Evolutionary conservation across 2,797 vertebrate genomes (phyloP).

Genomic region (Pangasius mekongensis): DNA sequence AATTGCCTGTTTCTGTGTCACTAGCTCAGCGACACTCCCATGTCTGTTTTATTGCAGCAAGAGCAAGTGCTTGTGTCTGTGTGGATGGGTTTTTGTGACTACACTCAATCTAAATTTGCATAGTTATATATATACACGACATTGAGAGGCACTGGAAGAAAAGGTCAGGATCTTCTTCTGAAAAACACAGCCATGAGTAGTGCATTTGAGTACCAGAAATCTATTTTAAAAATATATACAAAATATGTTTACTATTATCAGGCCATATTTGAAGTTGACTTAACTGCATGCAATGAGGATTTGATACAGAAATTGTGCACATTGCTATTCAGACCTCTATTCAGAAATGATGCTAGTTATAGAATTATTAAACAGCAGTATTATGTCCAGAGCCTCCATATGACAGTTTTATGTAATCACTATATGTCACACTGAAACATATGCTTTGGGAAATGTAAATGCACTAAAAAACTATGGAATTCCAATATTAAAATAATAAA

Average conservation of each 20-base stretch:
- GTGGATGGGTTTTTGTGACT: conserved; percentile 24
- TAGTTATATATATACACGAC: conserved; percentile 36
- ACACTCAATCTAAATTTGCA: conserved; percentile 35
- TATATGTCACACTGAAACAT: background rate
- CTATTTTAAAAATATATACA: background rate
- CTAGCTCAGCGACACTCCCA: conserved; percentile 48
- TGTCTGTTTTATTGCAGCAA: conserved; percentile 44
- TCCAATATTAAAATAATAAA: background rate
- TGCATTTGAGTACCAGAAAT: background rate
- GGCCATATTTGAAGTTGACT: background rate
- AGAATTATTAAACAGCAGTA: background rate
- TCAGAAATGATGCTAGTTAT: background rate
- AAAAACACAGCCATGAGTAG: conserved; percentile 24
- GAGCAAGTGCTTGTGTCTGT: conserved; percentile 29
- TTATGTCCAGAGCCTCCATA: background rate
- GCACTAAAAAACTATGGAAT: background rate
- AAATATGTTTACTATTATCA: background rate
- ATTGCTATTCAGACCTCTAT: background rate
- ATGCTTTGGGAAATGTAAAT: background rate
- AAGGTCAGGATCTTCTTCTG: conserved; percentile 48
- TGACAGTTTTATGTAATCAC: background rate
- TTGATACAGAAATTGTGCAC: background rate
- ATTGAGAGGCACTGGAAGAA: conserved; percentile 43
- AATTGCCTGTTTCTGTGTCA: conserved; percentile 60
- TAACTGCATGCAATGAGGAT: background rate